These are phyloP conservation scores for Patiria miniata DNA, from an alignment of 35 echinoderm and acorn worm genomes.

Conservation along the genomic window DNA sequence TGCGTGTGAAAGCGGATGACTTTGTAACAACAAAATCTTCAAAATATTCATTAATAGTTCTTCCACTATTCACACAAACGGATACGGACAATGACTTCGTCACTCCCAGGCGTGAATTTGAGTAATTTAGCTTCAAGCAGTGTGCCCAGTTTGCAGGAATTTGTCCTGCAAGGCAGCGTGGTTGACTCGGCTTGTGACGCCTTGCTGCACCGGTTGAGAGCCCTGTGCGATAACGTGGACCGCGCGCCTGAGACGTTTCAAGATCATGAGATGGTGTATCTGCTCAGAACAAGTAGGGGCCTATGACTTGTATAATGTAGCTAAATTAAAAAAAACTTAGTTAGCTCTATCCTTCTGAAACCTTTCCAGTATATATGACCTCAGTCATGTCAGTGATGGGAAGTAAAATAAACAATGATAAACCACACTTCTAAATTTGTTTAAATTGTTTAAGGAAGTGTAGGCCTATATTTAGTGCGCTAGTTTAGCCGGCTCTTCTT, in stretches of 20 bases:
- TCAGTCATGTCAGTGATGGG: neutral
- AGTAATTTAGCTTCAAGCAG: slow-evolving; percentile 39
- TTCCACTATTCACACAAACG: too few relatives aligned
- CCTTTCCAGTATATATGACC: neutral
- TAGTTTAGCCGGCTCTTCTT: too few relatives aligned
- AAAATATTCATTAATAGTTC: too few relatives aligned
- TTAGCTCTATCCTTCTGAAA: too few relatives aligned
- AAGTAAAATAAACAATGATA: too few relatives aligned
- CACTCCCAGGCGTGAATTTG: slow-evolving; percentile 58
- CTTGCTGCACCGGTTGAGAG: slow-evolving; percentile 70
- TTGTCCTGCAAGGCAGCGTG: slow-evolving; percentile 86
- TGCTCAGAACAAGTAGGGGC: slow-evolving; percentile 53
- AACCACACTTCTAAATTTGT: too few relatives aligned
- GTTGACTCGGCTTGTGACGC: slow-evolving; percentile 71
- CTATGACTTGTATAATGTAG: neutral
- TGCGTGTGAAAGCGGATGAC: too few relatives aligned
- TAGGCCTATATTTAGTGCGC: too few relatives aligned
- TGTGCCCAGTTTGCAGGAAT: slow-evolving; percentile 80
- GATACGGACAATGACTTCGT: slow-evolving; percentile 36
- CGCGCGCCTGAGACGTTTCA: slow-evolving; percentile 69
- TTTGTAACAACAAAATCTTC: too few relatives aligned
- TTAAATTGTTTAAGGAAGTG: too few relatives aligned
- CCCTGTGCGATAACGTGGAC: slow-evolving; percentile 94
- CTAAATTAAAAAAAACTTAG: too few relatives aligned
- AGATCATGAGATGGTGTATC: slow-evolving; percentile 92